These are phyloP conservation scores for Agapornis roseicollis DNA, from an alignment of 2,113 vertebrate genomes.

Conservation along the genomic window DNA sequence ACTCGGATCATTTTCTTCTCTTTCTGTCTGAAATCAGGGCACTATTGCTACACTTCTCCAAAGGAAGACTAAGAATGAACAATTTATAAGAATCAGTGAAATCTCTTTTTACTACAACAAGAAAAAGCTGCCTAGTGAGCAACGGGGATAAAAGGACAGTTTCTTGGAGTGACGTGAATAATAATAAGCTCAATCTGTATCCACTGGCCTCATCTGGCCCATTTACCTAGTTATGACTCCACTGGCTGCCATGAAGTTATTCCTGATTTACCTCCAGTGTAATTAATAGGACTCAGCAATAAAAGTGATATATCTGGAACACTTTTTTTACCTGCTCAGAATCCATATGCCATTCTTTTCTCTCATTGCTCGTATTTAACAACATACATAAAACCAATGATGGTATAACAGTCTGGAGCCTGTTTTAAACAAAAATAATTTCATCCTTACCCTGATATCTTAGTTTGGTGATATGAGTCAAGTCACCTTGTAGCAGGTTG, in stretches of 20 bases:
- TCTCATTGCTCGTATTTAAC: not conserved
- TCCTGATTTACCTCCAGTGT: not conserved
- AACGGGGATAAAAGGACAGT: not conserved
- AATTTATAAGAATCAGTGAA: not conserved
- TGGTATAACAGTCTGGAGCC: not conserved
- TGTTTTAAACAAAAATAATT: not conserved
- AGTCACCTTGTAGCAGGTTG: not conserved
- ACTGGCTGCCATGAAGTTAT: not conserved
- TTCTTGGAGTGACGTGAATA: not conserved
- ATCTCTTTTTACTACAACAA: not conserved
- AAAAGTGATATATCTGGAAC: not conserved
- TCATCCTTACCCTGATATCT: not conserved
- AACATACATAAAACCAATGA: not conserved
- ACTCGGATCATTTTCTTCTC: not conserved
- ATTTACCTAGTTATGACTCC: not conserved
- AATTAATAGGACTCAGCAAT: not conserved
- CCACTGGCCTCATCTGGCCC: not conserved
- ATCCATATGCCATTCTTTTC: not conserved
- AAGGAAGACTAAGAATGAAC: not conserved
- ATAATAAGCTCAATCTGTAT: not conserved
- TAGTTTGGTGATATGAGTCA: not conserved
- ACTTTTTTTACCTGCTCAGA: not conserved
- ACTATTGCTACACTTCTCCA: not conserved
- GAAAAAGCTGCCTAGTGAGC: not conserved
- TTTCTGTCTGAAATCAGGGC: not conserved